Evolutionary conservation across 2,797 vertebrate genomes (phyloP), one percentile per base, ranked within the genome.

Genomic region (Bradypus variegatus): DNA sequence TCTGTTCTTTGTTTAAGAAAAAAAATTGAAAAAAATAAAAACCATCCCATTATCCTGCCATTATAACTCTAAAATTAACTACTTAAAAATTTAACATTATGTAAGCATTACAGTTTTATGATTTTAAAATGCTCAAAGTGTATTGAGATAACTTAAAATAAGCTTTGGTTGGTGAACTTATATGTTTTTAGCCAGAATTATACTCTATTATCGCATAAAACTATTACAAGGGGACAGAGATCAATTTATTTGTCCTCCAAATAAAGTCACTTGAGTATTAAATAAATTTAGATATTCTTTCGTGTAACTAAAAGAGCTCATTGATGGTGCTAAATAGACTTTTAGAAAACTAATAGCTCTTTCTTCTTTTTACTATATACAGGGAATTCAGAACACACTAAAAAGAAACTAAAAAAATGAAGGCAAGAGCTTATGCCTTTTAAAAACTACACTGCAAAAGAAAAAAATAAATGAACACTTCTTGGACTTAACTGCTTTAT

Each of bases 261-360:
- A 90, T 76, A 92, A 87, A 89, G 18, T 85, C 90, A 91, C 79
- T 94, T 86, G 31, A 67, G 72, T 92, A 86, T 83, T 91, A 95
- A 91, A 67, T 84, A 91, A 69, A 93, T 83, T 88, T 91, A 83
- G 89, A 80, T 92, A 72, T 90, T 79, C 60, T 90, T 13, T 69
- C 88, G 41, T 92, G 1, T 87, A 38, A 80, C 50, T 33, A 60
- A 45, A 87, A 72, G 64, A 60, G 16, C n/a, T 91, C 70, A 79
- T 14, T 80, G 55, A 25, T 86, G 10, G 25, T 76, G 6, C 33
- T 88, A 81, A 78, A 36, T 78, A 82, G 53, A 78, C 45, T 75
- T 95, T 76, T 58, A 31, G 21, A 86, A 88, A 91, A 89, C n/a
- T 77, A 79, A 83, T 6, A 87, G 31, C 3, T 93, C 29, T 81